Evolutionary conservation across 2,888 invertebrate genomes (phyloP).

Genomic region (Neuroscelio doddi): DNA sequence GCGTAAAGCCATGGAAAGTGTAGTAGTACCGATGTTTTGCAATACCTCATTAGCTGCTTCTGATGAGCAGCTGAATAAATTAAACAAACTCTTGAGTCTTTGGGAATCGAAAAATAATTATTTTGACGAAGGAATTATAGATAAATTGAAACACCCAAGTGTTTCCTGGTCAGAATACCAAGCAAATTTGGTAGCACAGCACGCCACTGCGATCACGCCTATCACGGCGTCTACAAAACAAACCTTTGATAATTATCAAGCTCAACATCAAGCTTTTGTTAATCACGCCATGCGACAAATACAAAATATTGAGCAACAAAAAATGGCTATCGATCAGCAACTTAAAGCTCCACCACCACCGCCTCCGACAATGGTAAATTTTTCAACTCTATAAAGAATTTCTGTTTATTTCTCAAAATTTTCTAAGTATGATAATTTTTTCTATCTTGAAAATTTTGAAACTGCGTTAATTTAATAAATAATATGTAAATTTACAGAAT

Average conservation of each 20-base stretch:
- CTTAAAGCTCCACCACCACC: slow-evolving; percentile 73
- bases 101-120: slow-evolving; percentile 98
- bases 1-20: slow-evolving; percentile 93
- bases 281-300: slow-evolving; percentile 93
- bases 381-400: background rate
- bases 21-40: slow-evolving; percentile 98
- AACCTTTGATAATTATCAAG: slow-evolving; percentile 90
- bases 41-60: slow-evolving; percentile 87
- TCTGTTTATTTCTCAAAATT: background rate
- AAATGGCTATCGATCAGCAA: slow-evolving; percentile 77
- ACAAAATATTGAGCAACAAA: slow-evolving; percentile 87
- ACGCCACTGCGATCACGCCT: slow-evolving; percentile 84
- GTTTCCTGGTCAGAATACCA: slow-evolving; percentile 93
- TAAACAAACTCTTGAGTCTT: slow-evolving; percentile 92
- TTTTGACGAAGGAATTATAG: slow-evolving; percentile 86
- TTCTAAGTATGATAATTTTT: too few species aligned
- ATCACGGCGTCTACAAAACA: slow-evolving; percentile 86
- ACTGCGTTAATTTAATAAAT: too few species aligned
- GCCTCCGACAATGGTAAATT: slow-evolving; percentile 63
- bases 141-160: slow-evolving; percentile 89
- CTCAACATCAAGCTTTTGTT: slow-evolving; percentile 96
- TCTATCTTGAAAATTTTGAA: too few species aligned
- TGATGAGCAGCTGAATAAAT: slow-evolving; percentile 91
- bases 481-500: slow-evolving; percentile 44
- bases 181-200: slow-evolving; percentile 85